phyloP scores from a whole-genome alignment of 2,888 invertebrate species.

The Bhutanitis thaidina region DNA sequence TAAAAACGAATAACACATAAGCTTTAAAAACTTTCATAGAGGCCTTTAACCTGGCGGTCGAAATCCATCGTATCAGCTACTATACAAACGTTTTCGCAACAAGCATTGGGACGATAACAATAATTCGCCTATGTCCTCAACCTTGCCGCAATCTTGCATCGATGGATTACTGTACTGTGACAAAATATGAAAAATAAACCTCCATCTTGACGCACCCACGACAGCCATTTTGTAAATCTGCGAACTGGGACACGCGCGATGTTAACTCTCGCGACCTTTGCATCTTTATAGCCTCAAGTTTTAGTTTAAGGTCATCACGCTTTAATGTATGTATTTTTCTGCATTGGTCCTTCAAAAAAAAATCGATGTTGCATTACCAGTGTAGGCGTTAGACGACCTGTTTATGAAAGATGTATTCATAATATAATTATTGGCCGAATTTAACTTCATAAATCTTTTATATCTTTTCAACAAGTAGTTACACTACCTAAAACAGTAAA shows the following conservation, averaged over 20 bases:
- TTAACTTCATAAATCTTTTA: too few species aligned
- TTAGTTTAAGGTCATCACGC: conserved; percentile 64
- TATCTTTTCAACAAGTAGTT: too few species aligned
- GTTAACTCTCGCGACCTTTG: conserved; percentile 70
- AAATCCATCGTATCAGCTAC: conserved; percentile 24
- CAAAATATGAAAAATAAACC: conserved; percentile 50
- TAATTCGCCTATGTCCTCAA: conserved; percentile 61
- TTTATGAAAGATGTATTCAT: too few species aligned
- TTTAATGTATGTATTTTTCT: conserved; percentile 47
- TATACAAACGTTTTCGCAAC: conserved; percentile 54
- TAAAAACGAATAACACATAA: conserved; percentile 1
- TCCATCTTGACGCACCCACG: conserved; percentile 50
- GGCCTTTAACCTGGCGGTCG: not conserved
- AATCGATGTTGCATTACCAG: conserved; percentile 15
- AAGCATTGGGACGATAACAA: conserved; percentile 24
- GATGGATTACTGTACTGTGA: conserved; percentile 53
- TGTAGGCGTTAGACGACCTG: too few species aligned
- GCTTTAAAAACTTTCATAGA: conserved; percentile 1
- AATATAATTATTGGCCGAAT: too few species aligned
- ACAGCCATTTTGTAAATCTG: conserved; percentile 57
- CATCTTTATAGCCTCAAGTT: conserved; percentile 59
- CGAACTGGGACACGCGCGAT: conserved; percentile 66
- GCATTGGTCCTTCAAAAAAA: conserved; percentile 48
- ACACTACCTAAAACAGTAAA: too few species aligned
- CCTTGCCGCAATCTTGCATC: conserved; percentile 62